These are phyloP conservation scores for Drosophila lacertosa DNA, from an alignment of 1,140 invertebrate species.

Conservation along the genomic window DNA sequence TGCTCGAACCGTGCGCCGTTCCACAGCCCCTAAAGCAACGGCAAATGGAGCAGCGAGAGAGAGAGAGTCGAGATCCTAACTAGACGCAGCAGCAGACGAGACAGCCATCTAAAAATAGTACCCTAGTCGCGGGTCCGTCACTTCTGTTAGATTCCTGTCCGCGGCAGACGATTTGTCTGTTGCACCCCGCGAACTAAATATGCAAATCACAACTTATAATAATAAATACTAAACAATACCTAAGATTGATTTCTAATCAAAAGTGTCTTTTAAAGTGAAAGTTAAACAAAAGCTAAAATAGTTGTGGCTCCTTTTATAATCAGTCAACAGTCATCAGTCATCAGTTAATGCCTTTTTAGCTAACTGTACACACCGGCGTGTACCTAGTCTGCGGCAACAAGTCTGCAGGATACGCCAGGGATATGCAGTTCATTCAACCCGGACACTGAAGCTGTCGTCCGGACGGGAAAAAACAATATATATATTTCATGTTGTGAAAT, in stretches of 20 bases:
- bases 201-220: constrained; percentile 1
- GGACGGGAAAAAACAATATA: constrained; percentile 64
- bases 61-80: constrained; percentile 21
- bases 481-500: constrained; percentile 78
- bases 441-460: constrained; percentile 21
- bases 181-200: constrained; percentile 60
- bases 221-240: not conserved
- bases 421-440: constrained; percentile 64
- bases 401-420: constrained; percentile 41
- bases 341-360: no score
- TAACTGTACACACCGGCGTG: constrained; percentile 50
- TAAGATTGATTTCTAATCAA: not conserved
- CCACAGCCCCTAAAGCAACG: constrained; percentile 66
- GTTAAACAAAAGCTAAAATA: no score
- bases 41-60: no score
- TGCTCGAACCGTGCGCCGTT: constrained; percentile 26
- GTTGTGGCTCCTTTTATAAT: no score
- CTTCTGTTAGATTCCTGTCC: constrained; percentile 59
- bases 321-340: no score
- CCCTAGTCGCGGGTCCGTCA: constrained; percentile 52
- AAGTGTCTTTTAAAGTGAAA: no score
- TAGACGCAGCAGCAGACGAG: constrained; percentile 29
- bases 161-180: constrained; percentile 61
- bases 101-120: constrained; percentile 63
- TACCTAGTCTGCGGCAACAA: constrained; percentile 43